These are phyloP conservation scores for Torymus tubicola DNA, from an alignment of 2,888 invertebrate species.

Conservation along the genomic window DNA sequence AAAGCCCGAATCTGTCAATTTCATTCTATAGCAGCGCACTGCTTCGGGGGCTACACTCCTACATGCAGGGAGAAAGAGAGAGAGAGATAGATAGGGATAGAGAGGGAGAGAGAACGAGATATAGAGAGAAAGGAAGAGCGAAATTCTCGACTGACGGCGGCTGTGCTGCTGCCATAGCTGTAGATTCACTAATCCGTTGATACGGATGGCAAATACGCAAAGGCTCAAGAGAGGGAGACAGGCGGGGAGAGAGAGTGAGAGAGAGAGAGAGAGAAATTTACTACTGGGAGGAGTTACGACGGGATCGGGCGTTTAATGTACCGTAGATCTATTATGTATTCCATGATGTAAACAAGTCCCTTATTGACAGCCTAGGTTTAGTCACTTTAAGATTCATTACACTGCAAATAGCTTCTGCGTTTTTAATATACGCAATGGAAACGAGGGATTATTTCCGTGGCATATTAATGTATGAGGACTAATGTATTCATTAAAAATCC, in stretches of 20 bases:
- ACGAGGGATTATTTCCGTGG: too few relatives aligned
- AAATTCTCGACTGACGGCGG: slow-evolving; percentile 48
- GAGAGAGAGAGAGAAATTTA: slow-evolving; percentile 57
- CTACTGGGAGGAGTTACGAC: slow-evolving; percentile 13
- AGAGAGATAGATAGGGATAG: slow-evolving; percentile 5
- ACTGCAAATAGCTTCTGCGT: too few relatives aligned
- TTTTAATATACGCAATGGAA: too few relatives aligned
- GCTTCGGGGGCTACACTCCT: too few relatives aligned
- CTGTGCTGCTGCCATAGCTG: slow-evolving; percentile 56
- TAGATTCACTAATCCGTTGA: slow-evolving; percentile 70
- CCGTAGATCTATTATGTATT: slow-evolving; percentile 62
- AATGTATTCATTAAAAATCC: too few relatives aligned
- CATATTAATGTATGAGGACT: too few relatives aligned
- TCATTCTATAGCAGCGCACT: slow-evolving; percentile 62
- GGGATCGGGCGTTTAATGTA: slow-evolving; percentile 53
- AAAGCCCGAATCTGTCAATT: slow-evolving; percentile 73
- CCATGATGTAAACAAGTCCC: slow-evolving; percentile 41
- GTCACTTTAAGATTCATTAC: too few relatives aligned
- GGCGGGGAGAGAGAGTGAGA: too few relatives aligned
- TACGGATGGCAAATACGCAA: slow-evolving; percentile 71
- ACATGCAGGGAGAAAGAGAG: slow-evolving; percentile 36
- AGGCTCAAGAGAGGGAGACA: slow-evolving; percentile 59
- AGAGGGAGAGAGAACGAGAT: slow-evolving; percentile 40
- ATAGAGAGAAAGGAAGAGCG: slow-evolving; percentile 43
- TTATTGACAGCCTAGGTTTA: too few relatives aligned